Conservation (phyloP, 2,113 vertebrate species). For the Heterotilapia buettikoferi region DNA sequence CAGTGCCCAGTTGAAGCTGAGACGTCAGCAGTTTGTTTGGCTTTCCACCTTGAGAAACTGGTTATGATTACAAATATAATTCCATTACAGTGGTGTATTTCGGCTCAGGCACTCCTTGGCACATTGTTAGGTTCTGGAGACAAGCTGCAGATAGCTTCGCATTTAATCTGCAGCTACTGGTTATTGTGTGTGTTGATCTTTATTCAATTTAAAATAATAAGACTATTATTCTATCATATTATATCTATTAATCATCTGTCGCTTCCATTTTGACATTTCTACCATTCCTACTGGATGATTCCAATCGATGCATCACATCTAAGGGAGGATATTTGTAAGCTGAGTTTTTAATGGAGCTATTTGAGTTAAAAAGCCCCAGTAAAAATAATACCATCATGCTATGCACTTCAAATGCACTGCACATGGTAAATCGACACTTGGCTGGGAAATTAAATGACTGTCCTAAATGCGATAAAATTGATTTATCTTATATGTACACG, state of each 20-base stretch:
- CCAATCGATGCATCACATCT: background rate
- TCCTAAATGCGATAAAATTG: background rate
- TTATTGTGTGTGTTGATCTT: background rate
- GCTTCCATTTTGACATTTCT: background rate
- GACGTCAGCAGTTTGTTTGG: background rate
- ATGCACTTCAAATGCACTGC: background rate
- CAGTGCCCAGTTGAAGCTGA: slow-evolving; percentile 5
- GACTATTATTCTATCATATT: background rate
- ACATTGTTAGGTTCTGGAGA: background rate
- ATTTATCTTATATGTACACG: background rate
- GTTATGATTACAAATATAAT: background rate
- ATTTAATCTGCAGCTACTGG: background rate
- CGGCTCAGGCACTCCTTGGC: background rate
- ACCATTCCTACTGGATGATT: background rate
- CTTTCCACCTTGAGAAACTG: background rate
- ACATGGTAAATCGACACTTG: background rate
- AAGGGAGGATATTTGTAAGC: background rate
- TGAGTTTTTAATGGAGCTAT: background rate
- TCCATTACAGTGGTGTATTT: background rate
- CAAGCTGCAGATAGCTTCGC: background rate
- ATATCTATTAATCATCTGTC: background rate
- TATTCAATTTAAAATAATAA: background rate
- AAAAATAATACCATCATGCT: background rate
- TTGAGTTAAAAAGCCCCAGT: background rate
- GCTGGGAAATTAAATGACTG: background rate